phyloP scores from a whole-genome alignment of 2,113 vertebrate genomes.

The Rhinopithecus roxellana region DNA sequence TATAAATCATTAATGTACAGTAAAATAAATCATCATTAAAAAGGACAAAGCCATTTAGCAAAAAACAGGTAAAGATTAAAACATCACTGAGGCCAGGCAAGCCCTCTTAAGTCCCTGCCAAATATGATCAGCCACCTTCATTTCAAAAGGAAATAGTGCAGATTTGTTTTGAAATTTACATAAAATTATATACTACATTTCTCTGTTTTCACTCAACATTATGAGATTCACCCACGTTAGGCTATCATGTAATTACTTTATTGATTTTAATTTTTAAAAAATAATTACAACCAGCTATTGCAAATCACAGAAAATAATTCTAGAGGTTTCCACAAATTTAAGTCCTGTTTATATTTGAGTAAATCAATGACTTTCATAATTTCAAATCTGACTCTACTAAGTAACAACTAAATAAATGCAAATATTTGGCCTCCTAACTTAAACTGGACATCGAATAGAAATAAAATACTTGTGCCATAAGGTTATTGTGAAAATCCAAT shows the following conservation, averaged over 20 bases:
- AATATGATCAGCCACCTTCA: background rate
- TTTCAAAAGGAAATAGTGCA: background rate
- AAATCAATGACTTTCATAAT: background rate
- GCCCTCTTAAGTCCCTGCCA: rapidly evolving
- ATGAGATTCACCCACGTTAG: background rate
- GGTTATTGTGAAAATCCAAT: background rate
- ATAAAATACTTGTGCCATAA: background rate
- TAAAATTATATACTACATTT: background rate
- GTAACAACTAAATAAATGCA: background rate
- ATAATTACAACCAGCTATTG: background rate
- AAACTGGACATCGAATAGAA: background rate
- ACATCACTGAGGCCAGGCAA: background rate
- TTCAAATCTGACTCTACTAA: background rate
- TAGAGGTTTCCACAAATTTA: background rate
- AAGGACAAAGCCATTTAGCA: background rate
- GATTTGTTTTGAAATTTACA: background rate
- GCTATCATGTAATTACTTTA: background rate
- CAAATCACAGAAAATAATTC: background rate
- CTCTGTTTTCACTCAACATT: background rate
- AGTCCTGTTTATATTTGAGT: background rate
- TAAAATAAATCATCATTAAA: background rate
- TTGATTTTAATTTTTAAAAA: background rate
- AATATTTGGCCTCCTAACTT: background rate
- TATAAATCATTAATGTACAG: background rate
- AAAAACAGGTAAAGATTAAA: background rate